Conservation (phyloP, 2,113 vertebrate species). For the Panthera tigris region DNA sequence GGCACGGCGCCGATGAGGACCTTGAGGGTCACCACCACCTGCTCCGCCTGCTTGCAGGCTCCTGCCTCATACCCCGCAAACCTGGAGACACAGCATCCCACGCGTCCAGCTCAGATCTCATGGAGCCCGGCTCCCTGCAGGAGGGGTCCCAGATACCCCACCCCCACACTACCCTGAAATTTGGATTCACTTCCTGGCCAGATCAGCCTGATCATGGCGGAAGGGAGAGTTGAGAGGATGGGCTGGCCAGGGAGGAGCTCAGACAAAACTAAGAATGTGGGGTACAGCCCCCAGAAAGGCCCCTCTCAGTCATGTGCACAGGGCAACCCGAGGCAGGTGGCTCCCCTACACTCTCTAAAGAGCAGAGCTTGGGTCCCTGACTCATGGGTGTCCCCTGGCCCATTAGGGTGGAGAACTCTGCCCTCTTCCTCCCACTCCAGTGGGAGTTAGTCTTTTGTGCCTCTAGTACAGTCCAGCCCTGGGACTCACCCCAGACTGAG, state of each 20-base stretch:
- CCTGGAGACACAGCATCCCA: slow-evolving; percentile 78
- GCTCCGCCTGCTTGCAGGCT: slow-evolving; percentile 88
- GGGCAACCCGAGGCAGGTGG: neutral
- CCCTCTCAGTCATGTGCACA: neutral
- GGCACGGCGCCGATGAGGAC: slow-evolving; percentile 94
- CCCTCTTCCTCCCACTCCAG: neutral
- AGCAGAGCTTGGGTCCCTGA: neutral
- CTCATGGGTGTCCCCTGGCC: neutral
- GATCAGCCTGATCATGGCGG: neutral
- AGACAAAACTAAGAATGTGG: neutral
- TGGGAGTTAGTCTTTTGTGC: neutral
- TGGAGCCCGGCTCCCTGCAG: neutral
- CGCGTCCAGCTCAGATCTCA: neutral
- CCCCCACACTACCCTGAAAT: neutral
- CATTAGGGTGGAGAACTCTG: neutral
- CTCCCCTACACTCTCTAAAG: neutral
- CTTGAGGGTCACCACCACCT: slow-evolving; percentile 93
- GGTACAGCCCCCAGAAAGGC: neutral
- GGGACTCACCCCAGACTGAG: slow-evolving; percentile 93
- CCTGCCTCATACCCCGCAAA: slow-evolving; percentile 93
- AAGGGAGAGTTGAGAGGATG: neutral
- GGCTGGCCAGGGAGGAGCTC: neutral
- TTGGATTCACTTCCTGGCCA: neutral
- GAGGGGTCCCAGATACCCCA: neutral
- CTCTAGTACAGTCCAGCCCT: neutral